Evolutionary conservation across 2,113 vertebrate genomes (phyloP), one percentile per base, ranked within the genome.

Genomic region (Aleadryas rufinucha): DNA sequence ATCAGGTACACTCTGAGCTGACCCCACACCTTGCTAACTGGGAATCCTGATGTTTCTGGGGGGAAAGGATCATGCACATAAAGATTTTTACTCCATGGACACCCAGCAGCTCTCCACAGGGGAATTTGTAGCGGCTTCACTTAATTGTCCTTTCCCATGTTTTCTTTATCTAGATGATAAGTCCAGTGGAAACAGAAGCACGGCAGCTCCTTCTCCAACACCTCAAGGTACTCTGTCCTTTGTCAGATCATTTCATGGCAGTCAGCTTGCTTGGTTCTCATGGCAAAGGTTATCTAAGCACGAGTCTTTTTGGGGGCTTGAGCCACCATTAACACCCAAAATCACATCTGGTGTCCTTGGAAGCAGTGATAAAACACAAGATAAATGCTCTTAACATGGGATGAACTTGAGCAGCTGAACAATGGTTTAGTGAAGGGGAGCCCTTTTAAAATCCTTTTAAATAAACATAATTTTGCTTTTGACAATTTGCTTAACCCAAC

Each of bases 201-300:
- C 57, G 0, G 10, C 59, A 93, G 30, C 50, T 44, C 50, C 80
- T 84, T 33, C 79, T 79, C 50, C 87, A 52, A 5, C 91, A 70
- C 8, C 63, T 66, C 91, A 7, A 95, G 95, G 95, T 97, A 96
- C 37, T 94, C 65, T 44, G 17, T 74, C n/a, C 44, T 90, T 72
- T 63, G 31, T 74, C 42, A 70, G 50, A 54, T 50, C 2, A 71
- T 53, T 61, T 66, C 68, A 52, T 24, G 56, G 30, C 59, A 72
- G 56, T 66, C 70, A 47, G 23, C 15, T 64, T 39, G 26, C 21
- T 56, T 42, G 41, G 24, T 31, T 85, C 54, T 75, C 4, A 0
- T 10, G 12, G 41, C 45, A 53, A 33, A 70, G 30, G 41, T 65
- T 76, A 4, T 45, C 52, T n/a, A 65, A 85, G 61, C 57, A 69